Evolutionary conservation across 1,140 invertebrate genomes (phyloP).

Genomic region (Zaprionus davidi): DNA sequence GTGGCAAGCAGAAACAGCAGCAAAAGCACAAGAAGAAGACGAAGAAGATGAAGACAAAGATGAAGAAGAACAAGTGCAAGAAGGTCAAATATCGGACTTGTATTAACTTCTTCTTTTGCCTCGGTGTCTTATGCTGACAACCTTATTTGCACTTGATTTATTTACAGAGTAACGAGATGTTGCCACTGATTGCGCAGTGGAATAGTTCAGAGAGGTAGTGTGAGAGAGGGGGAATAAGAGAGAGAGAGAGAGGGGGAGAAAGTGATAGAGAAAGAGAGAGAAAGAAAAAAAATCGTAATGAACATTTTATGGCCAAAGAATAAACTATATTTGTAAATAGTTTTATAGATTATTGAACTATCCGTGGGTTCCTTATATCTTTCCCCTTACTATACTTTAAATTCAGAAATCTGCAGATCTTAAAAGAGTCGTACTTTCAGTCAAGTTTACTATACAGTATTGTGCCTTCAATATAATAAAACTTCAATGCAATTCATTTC

Average conservation of each 20-base stretch:
- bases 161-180: slow-evolving; percentile 1
- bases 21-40: not conserved
- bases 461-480: too few relatives aligned
- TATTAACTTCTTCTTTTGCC: slow-evolving; percentile 4
- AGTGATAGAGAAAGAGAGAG: not conserved
- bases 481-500: not conserved
- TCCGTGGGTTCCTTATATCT: too few relatives aligned
- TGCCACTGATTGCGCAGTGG: not conserved
- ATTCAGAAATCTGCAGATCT: too few relatives aligned
- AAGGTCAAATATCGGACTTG: slow-evolving; percentile 11
- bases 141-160: slow-evolving; percentile 41
- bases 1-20: not conserved
- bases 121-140: slow-evolving; percentile 27
- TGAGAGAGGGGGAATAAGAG: too few relatives aligned
- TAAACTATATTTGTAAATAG: too few relatives aligned
- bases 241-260: not conserved
- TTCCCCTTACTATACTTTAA: too few relatives aligned
- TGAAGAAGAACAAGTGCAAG: not conserved
- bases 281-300: too few relatives aligned
- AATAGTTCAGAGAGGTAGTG: not conserved
- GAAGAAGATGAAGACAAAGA: not conserved
- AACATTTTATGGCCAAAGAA: too few relatives aligned
- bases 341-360: too few relatives aligned
- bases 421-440: too few relatives aligned
- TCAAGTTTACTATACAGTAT: too few relatives aligned